Evolutionary conservation across 2,113 vertebrate species (phyloP), one percentile per base, ranked within the genome.

Genomic region (Tragelaphus strepsiceros): DNA sequence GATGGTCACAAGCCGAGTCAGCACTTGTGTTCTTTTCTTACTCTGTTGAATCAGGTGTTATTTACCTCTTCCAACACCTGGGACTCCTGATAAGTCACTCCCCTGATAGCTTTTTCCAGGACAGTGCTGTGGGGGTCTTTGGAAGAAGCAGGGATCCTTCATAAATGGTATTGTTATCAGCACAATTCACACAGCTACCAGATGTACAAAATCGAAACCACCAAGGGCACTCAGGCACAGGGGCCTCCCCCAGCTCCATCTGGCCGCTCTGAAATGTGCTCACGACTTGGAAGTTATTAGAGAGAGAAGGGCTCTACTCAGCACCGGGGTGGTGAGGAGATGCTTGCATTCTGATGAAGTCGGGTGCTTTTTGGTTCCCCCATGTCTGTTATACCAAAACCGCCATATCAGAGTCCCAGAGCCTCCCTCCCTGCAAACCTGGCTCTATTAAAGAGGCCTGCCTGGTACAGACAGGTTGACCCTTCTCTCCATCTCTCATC

Each of bases 1-100:
- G 97, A 97, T 97, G 96, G 98, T 96, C 95, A 96, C 87, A 21
- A 89, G 97, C 96, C 78, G 51, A 97, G 92, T 97, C 97, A 97
- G 98, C 97, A 96, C 61, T 97, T 90, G 94, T 90, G 92, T 92
- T 97, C 90, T 95, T 89, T 92, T 74, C 96, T 97, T 77, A 71
- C 86, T 89, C 88, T 46, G 56, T 97, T 87, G 94, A 90, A 97
- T 95, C 91, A 97, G 98, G 97, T 96, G 89, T 96, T 97, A 96
- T 98, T 97, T 93, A 97, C 94, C 85, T 95, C 95, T 93, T 59
- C 54, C 80, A 90, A 88, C 94, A 97, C 97, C 97, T 98, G 97
- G 97, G 94, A 87, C 85, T 97, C 94, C 96, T 97, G 98, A 98
- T 97, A 98, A 98, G 98, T 92, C 96, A 81, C 86, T 97, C 86